Conservation (phyloP, 1,140 invertebrate species). For the Ooceraea biroi region DNA sequence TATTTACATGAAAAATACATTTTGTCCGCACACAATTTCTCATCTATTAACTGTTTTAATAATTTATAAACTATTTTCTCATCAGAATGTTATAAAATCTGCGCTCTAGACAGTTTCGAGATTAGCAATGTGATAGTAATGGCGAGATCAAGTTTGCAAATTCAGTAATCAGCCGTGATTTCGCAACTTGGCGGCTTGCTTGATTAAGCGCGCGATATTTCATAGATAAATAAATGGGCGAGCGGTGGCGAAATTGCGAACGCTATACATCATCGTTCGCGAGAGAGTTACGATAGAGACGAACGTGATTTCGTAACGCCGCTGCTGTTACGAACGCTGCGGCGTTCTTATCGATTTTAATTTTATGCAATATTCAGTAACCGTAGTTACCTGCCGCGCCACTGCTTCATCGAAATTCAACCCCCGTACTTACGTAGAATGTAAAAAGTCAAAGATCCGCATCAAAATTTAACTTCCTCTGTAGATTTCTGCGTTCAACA, state of each 20-base stretch:
- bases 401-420: slow-evolving; percentile 55
- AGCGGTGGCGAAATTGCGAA: slow-evolving; percentile 2
- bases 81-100: neutral
- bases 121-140: neutral
- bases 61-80: no score
- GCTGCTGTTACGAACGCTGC: neutral
- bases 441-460: slow-evolving; percentile 39
- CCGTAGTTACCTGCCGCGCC: slow-evolving; percentile 47
- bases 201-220: slow-evolving; percentile 44
- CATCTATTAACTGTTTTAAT: neutral
- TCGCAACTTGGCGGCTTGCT: neutral
- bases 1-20: no score
- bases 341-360: slow-evolving; percentile 60
- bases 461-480: slow-evolving; percentile 58
- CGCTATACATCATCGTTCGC: slow-evolving; percentile 35
- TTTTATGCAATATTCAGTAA: slow-evolving; percentile 62
- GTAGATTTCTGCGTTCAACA: slow-evolving; percentile 52
- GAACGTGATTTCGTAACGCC: slow-evolving; percentile 33
- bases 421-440: slow-evolving; percentile 28
- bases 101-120: neutral
- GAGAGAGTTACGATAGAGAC: slow-evolving; percentile 29
- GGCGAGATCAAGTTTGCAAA: neutral
- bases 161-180: slow-evolving; percentile 2
- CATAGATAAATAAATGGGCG: slow-evolving; percentile 37
- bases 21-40: neutral